These are phyloP conservation scores for Drosophila trapezifrons DNA, from an alignment of 1,140 invertebrate genomes.

Conservation along the genomic window DNA sequence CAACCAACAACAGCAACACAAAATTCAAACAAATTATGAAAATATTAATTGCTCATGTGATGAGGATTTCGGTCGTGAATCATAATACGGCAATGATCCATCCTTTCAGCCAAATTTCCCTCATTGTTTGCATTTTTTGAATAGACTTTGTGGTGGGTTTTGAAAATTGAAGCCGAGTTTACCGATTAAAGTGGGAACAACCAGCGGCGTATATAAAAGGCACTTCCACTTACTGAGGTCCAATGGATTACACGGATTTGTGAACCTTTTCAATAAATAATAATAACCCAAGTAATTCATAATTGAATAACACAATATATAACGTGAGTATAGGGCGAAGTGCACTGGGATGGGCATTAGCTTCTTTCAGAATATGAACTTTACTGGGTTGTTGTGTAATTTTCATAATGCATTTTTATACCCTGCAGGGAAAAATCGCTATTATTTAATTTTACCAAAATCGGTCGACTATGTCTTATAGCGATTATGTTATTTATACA, in stretches of 20 bases:
- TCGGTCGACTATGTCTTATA: too few species aligned
- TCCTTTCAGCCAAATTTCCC: constrained; percentile 64
- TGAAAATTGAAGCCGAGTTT: constrained; percentile 38
- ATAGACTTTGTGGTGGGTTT: constrained; percentile 57
- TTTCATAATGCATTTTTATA: background rate
- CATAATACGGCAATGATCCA: constrained; percentile 58
- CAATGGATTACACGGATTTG: constrained; percentile 73
- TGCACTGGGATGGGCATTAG: constrained; percentile 13
- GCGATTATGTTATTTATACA: too few species aligned
- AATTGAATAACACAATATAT: constrained; percentile 79
- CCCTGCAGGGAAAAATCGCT: too few species aligned
- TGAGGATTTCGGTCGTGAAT: constrained; percentile 63
- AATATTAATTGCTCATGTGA: constrained; percentile 78
- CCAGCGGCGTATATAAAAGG: constrained; percentile 75
- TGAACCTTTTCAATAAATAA: constrained; percentile 63
- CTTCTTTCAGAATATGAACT: background rate
- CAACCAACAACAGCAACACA: constrained; percentile 13
- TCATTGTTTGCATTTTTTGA: constrained; percentile 21
- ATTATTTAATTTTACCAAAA: too few species aligned
- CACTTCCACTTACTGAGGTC: constrained; percentile 68
- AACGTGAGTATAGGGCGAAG: constrained; percentile 24
- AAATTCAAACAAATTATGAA: constrained; percentile 76
- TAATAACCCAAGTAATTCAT: constrained; percentile 51
- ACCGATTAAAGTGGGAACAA: constrained; percentile 58
- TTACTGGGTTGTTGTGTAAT: background rate